Conservation (phyloP, 1,140 invertebrate species). For the Trinorchestia longiramus region DNA sequence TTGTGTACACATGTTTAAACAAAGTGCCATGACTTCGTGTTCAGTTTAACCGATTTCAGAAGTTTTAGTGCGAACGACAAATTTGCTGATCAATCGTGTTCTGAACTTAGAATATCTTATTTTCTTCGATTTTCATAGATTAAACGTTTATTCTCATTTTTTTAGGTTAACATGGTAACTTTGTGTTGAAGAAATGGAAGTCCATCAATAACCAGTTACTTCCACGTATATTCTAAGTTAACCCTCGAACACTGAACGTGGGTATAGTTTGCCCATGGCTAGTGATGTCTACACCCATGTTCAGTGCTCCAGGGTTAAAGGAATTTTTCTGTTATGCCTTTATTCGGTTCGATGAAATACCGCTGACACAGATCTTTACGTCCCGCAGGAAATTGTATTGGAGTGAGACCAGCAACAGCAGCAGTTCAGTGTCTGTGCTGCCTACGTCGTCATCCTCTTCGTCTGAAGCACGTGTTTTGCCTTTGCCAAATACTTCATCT, state of each 20-base stretch:
- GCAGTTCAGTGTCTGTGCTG: conserved; percentile 56
- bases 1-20: no score
- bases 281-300: no score
- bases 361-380: background rate
- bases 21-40: no score
- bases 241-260: background rate
- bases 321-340: background rate
- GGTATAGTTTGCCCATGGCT: background rate
- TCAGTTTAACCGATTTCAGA: no score
- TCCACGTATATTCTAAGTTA: background rate
- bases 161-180: background rate
- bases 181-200: background rate
- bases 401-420: conserved; percentile 53
- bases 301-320: background rate
- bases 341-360: background rate
- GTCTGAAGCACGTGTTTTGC: background rate
- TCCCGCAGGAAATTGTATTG: conserved; percentile 59
- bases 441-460: background rate
- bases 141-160: background rate
- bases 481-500: background rate
- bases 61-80: no score
- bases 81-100: no score
- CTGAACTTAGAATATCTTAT: no score
- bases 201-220: background rate
- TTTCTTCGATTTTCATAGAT: no score